Conservation (phyloP, 1,140 invertebrate species). For the Aphis gossypii region DNA sequence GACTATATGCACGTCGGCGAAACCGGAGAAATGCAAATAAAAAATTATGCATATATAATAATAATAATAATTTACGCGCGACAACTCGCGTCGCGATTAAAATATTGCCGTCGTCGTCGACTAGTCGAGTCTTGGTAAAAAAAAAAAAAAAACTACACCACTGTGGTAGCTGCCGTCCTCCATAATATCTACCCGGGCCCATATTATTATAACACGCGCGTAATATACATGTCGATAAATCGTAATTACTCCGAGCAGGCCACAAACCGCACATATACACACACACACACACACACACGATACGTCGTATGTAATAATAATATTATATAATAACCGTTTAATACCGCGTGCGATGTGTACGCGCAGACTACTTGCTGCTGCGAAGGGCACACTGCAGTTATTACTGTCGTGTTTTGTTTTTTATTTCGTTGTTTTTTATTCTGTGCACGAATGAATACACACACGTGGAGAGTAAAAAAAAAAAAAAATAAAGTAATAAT, state of each 20-base stretch:
- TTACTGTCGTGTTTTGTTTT: not conserved
- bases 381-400: not conserved
- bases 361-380: not conserved
- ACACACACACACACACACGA: not conserved
- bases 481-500: not conserved
- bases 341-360: not conserved
- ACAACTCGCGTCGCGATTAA: not conserved
- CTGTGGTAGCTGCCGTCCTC: too few relatives aligned
- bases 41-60: not conserved
- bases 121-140: too few relatives aligned
- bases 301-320: not conserved
- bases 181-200: not conserved
- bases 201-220: not conserved
- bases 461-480: not conserved
- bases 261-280: not conserved
- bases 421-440: not conserved
- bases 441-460: not conserved
- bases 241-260: not conserved
- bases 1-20: too few relatives aligned
- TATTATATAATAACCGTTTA: conserved; percentile 4
- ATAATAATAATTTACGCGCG: not conserved
- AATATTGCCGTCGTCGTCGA: too few relatives aligned
- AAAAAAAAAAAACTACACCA: too few relatives aligned
- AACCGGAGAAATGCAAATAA: not conserved
- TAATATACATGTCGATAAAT: not conserved